These are phyloP conservation scores for Diplosoma virens DNA, from an alignment of 23 tunicate genomes.

Conservation along the genomic window DNA sequence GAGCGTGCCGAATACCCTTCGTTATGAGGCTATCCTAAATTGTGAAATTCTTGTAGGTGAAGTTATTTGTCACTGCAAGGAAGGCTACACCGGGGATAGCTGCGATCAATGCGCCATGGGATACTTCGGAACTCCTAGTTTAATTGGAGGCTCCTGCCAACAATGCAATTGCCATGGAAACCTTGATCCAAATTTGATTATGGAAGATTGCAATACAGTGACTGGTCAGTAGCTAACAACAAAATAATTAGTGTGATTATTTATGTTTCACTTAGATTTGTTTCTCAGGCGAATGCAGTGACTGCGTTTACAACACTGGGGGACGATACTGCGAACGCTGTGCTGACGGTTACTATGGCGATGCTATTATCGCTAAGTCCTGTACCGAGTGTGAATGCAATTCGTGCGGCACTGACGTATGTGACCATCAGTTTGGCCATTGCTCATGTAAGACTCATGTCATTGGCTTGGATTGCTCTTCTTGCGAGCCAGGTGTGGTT, in stretches of 20 bases:
- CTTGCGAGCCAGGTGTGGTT: slow-evolving; percentile 39
- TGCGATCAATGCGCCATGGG: slow-evolving; percentile 66
- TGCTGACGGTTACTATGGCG: slow-evolving; percentile 89
- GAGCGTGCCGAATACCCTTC: not conserved
- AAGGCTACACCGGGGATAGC: slow-evolving; percentile 70
- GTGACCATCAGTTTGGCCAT: slow-evolving; percentile 52
- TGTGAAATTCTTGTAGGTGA: slow-evolving; percentile 33
- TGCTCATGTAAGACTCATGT: slow-evolving; percentile 79
- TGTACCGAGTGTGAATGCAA: slow-evolving; percentile 79
- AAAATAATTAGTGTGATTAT: too few species aligned
- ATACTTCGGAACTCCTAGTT: slow-evolving; percentile 62
- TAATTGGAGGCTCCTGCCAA: slow-evolving; percentile 50
- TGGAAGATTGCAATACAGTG: slow-evolving; percentile 63
- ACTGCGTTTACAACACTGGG: slow-evolving; percentile 77
- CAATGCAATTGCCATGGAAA: slow-evolving; percentile 84
- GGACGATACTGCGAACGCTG: slow-evolving; percentile 90
- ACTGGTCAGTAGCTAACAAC: slow-evolving; percentile 63
- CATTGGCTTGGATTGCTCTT: slow-evolving; percentile 38
- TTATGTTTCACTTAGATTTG: too few species aligned
- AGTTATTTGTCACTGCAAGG: slow-evolving; percentile 62
- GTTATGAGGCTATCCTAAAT: too few species aligned
- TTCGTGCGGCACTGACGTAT: slow-evolving; percentile 73
- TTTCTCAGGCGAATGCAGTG: slow-evolving; percentile 65
- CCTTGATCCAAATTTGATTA: slow-evolving; percentile 71
- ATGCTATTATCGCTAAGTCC: slow-evolving; percentile 49